These are phyloP conservation scores for Hormiphora californensis DNA, from an alignment of 37 sponge, comb jelly and placozoan species.

Conservation along the genomic window DNA sequence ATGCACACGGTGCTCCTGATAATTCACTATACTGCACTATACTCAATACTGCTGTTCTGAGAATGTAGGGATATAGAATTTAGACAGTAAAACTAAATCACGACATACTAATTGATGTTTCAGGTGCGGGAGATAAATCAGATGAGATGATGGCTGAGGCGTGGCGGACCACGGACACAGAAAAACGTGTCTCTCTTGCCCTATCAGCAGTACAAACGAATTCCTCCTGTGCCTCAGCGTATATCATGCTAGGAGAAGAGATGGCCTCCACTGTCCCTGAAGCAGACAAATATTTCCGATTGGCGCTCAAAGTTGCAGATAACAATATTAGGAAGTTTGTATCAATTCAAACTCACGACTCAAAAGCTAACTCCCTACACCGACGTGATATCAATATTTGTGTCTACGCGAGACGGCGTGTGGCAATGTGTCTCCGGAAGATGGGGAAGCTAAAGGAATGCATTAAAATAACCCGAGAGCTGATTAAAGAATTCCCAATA, in stretches of 20 bases:
- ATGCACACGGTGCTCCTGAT: too few species aligned
- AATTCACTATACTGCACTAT: too few species aligned
- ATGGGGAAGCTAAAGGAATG: slow-evolving; percentile 72
- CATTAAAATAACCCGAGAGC: slow-evolving; percentile 66
- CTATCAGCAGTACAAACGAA: slow-evolving; percentile 62
- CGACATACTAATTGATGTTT: too few species aligned
- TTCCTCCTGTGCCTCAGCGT: slow-evolving; percentile 57
- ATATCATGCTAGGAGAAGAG: slow-evolving; percentile 1
- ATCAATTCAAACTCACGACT: slow-evolving; percentile 6
- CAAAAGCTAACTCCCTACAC: slow-evolving; percentile 26
- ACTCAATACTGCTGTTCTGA: too few species aligned
- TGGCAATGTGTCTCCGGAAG: slow-evolving; percentile 69
- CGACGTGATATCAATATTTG: slow-evolving; percentile 37
- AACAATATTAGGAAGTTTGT: slow-evolving; percentile 54
- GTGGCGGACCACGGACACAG: slow-evolving; percentile 60
- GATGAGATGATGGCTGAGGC: slow-evolving; percentile 59
- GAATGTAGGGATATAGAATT: too few species aligned
- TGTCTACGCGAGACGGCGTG: slow-evolving; percentile 60
- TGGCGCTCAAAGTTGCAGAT: slow-evolving; percentile 44
- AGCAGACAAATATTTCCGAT: slow-evolving; percentile 45
- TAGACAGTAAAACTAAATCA: too few species aligned
- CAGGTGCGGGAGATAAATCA: slow-evolving; percentile 36
- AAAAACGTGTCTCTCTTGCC: slow-evolving; percentile 59
- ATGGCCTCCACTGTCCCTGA: slow-evolving; percentile 28
- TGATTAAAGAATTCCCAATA: slow-evolving; percentile 56